Conservation (phyloP, 2,113 vertebrate species). For the Thomomys bottae region DNA sequence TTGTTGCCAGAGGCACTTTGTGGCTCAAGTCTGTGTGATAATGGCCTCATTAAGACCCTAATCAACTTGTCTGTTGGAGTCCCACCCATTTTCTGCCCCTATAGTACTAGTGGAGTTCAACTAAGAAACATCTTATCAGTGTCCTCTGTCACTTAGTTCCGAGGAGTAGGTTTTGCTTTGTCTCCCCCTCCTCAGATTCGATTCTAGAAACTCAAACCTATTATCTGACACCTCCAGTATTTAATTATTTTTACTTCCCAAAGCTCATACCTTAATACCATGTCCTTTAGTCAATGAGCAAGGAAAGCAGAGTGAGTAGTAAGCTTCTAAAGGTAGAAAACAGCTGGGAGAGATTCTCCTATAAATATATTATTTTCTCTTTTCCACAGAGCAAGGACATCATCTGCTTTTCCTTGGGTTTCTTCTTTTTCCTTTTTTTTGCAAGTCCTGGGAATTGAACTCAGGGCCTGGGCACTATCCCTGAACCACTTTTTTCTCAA, state of each 20-base stretch:
- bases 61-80: background rate
- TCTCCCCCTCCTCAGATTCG: background rate
- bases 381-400: background rate
- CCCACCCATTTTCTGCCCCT: background rate
- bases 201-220: background rate
- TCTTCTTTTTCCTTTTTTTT: no score
- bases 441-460: no score
- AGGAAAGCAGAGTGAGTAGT: background rate
- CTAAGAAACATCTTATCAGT: background rate
- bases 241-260: conserved; percentile 18
- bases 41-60: background rate
- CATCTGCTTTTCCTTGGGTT: background rate
- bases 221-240: background rate
- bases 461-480: no score
- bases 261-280: background rate
- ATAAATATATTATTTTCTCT: background rate
- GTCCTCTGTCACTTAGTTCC: background rate
- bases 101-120: background rate
- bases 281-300: background rate
- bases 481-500: no score
- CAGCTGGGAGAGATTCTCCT: background rate
- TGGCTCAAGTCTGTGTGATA: background rate
- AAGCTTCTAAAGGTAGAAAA: background rate
- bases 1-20: background rate
- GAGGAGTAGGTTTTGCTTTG: background rate